These are phyloP conservation scores for Garra rufa DNA, from an alignment of 2,113 vertebrate species.

Conservation along the genomic window DNA sequence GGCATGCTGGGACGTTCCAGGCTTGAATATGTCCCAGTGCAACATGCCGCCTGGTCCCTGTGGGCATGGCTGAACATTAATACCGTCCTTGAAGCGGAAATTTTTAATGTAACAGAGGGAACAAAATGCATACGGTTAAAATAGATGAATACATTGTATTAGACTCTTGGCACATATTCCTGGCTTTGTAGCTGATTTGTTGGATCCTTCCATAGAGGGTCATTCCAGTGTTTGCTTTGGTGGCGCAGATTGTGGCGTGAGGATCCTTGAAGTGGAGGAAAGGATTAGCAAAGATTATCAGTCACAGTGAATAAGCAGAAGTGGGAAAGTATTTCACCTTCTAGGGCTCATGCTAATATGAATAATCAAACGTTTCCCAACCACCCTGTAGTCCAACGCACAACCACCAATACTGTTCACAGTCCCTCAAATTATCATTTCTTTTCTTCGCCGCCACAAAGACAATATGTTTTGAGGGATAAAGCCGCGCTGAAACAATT, in stretches of 20 bases:
- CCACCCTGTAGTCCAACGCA: slow-evolving; percentile 19
- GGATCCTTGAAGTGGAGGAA: slow-evolving; percentile 47
- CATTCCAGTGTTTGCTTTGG: slow-evolving; percentile 30
- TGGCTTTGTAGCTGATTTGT: slow-evolving; percentile 10
- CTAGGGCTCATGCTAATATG: slow-evolving; percentile 50
- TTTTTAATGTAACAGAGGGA: slow-evolving; percentile 57
- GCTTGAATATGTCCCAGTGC: slow-evolving; percentile 71
- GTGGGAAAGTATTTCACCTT: slow-evolving; percentile 54
- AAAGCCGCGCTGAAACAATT: slow-evolving; percentile 69
- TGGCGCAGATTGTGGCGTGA: slow-evolving; percentile 26
- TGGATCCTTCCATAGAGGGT: neutral
- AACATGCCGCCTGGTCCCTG: slow-evolving; percentile 70
- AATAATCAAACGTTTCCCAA: slow-evolving; percentile 45
- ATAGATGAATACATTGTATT: slow-evolving; percentile 45
- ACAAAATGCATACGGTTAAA: slow-evolving; percentile 50
- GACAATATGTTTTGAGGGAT: slow-evolving; percentile 69
- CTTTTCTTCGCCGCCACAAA: slow-evolving; percentile 49
- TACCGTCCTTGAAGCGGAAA: slow-evolving; percentile 62
- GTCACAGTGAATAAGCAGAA: slow-evolving; percentile 60
- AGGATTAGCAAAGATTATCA: slow-evolving; percentile 62
- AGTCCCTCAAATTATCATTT: slow-evolving; percentile 44
- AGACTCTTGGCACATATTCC: slow-evolving; percentile 22
- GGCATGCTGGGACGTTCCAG: slow-evolving; percentile 67
- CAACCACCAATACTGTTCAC: slow-evolving; percentile 40
- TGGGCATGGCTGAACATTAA: slow-evolving; percentile 68